Conservation (phyloP, 2,888 invertebrate species). For the Oeneis ivallda region DNA sequence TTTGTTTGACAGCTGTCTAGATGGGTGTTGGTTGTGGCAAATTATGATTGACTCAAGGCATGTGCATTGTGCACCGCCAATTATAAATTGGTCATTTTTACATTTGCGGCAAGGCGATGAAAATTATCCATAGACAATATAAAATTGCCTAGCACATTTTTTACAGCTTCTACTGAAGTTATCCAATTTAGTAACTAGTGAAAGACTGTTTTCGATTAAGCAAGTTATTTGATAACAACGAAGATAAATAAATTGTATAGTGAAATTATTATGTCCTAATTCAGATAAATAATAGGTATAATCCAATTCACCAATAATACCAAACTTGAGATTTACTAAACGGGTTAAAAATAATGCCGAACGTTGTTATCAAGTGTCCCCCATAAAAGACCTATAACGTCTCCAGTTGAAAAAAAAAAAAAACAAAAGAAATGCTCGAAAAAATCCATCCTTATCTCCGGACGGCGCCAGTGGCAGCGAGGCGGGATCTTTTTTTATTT, state of each 20-base stretch:
- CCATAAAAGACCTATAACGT: conserved; percentile 62
- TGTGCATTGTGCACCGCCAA: conserved; percentile 40
- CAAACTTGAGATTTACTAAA: conserved; percentile 37
- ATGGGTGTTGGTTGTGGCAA: conserved; percentile 62
- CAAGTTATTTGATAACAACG: background rate
- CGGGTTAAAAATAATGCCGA: conserved; percentile 52
- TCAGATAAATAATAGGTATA: conserved; percentile 25
- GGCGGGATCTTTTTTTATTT: conserved; percentile 46
- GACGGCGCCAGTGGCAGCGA: conserved; percentile 65
- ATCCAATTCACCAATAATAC: conserved; percentile 39
- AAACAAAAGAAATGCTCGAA: conserved; percentile 55
- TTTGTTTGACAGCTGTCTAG: conserved; percentile 76
- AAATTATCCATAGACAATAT: background rate
- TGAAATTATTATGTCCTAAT: background rate
- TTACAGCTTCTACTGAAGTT: background rate
- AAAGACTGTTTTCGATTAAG: background rate
- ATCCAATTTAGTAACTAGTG: background rate
- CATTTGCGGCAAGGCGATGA: background rate
- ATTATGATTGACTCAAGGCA: conserved; percentile 54
- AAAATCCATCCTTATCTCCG: conserved; percentile 58
- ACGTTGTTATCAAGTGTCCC: conserved; percentile 53
- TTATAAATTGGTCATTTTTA: conserved; percentile 1
- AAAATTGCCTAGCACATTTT: background rate
- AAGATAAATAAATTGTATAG: too few species aligned
- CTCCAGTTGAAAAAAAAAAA: conserved; percentile 47